Evolutionary conservation across 2,113 vertebrate genomes (phyloP).

Genomic region (Gallinago media): DNA sequence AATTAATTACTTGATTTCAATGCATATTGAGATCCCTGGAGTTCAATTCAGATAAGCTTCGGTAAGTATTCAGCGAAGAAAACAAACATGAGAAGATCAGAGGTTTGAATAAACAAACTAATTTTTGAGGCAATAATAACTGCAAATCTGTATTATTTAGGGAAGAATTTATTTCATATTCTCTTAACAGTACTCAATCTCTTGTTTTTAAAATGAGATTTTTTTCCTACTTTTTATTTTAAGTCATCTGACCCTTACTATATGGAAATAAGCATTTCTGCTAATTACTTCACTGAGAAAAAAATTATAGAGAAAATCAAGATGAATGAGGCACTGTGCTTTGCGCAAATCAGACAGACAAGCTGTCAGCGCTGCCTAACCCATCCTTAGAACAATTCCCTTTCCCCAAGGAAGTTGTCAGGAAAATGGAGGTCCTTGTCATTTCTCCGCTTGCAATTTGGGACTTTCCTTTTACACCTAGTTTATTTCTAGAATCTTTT

Average conservation of each 20-base stretch:
- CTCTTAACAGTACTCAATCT: not conserved
- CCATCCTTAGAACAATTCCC: slow-evolving; percentile 66
- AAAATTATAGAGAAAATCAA: slow-evolving; percentile 49
- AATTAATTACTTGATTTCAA: not conserved
- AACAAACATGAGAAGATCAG: not conserved
- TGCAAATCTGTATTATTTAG: not conserved
- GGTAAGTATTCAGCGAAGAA: not conserved
- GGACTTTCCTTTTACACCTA: slow-evolving; percentile 68
- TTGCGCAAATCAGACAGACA: slow-evolving; percentile 71
- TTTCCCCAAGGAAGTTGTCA: slow-evolving; percentile 72
- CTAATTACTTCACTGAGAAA: slow-evolving; percentile 51
- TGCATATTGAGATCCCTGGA: not conserved
- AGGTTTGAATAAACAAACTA: not conserved
- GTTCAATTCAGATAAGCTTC: not conserved
- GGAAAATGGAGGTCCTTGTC: slow-evolving; percentile 75
- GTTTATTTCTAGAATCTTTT: slow-evolving; percentile 69
- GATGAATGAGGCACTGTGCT: slow-evolving; percentile 48
- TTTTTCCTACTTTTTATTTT: not conserved
- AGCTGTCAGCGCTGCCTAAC: slow-evolving; percentile 75
- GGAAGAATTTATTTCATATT: not conserved
- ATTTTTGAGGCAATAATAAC: not conserved
- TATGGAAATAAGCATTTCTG: slow-evolving; percentile 55
- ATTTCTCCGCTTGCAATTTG: slow-evolving; percentile 65
- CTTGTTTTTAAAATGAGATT: not conserved
- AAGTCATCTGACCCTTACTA: slow-evolving; percentile 24